These are phyloP conservation scores for Phoxinus dragarum DNA, from an alignment of 2,797 vertebrate genomes.

Conservation along the genomic window DNA sequence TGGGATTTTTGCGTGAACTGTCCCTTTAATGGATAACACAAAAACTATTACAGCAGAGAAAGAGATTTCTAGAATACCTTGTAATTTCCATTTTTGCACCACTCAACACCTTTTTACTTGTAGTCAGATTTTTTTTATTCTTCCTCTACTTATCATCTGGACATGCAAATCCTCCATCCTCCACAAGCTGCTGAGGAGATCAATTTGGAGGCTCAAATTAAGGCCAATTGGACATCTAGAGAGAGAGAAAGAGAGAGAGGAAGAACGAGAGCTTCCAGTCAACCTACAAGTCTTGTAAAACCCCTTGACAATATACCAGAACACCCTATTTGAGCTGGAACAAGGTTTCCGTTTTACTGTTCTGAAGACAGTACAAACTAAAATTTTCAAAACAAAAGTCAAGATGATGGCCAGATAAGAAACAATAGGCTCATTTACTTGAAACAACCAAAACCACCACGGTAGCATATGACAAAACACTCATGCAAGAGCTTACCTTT, in stretches of 20 bases:
- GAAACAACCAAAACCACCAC: conserved; percentile 18
- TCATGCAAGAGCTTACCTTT: not conserved
- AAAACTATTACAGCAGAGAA: not conserved
- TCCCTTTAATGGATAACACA: not conserved
- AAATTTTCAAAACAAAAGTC: not conserved
- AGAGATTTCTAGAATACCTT: conserved; percentile 25
- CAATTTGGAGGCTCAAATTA: conserved; percentile 56
- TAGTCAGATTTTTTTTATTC: conserved; percentile 46
- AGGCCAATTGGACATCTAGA: conserved; percentile 49
- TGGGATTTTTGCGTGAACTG: not conserved
- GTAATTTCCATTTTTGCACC: conserved; percentile 2
- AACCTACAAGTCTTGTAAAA: conserved; percentile 39
- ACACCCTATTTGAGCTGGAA: not conserved
- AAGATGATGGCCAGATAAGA: conserved; percentile 10
- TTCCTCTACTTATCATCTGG: conserved; percentile 20
- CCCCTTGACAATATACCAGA: not conserved
- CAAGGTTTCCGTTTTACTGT: not conserved
- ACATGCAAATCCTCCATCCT: conserved; percentile 30
- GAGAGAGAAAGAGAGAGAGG: not conserved
- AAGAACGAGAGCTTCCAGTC: conserved; percentile 45
- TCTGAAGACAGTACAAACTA: conserved; percentile 7
- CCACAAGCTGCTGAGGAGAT: conserved; percentile 49
- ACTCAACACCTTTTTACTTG: conserved; percentile 51
- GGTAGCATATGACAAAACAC: conserved; percentile 11
- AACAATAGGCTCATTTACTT: conserved; percentile 16